Conservation (phyloP, 2,797 vertebrate genomes). For the Parambassis ranga region DNA sequence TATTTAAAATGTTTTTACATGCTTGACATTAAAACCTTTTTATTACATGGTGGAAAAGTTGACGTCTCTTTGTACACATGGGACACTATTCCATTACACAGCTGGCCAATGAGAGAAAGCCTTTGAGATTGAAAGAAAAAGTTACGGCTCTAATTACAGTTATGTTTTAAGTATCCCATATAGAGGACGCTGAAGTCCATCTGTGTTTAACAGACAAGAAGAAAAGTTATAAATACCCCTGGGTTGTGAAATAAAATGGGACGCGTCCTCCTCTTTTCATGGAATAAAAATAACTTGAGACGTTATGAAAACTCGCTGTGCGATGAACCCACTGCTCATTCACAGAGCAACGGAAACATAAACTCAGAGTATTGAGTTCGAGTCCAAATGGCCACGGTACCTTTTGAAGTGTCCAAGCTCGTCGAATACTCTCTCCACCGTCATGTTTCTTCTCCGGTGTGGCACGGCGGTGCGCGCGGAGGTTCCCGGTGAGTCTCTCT, state of each 20-base stretch:
- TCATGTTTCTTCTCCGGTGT: constrained; percentile 46
- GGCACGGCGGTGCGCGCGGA: neutral
- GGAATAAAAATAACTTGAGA: neutral
- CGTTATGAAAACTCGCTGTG: neutral
- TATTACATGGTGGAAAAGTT: too few relatives aligned
- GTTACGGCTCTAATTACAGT: too few relatives aligned
- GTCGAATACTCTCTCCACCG: constrained; percentile 80
- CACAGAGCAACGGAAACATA: neutral
- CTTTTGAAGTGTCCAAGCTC: constrained; percentile 82
- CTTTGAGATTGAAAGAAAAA: too few relatives aligned
- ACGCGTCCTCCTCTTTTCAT: neutral
- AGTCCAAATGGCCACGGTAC: constrained; percentile 34
- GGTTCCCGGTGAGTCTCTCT: constrained; percentile 20
- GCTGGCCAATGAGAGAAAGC: too few relatives aligned
- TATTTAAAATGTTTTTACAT: too few relatives aligned
- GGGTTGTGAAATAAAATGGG: neutral
- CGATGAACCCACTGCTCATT: neutral
- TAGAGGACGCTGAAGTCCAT: too few relatives aligned
- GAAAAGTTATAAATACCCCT: too few relatives aligned
- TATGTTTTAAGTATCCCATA: too few relatives aligned
- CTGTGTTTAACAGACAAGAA: too few relatives aligned
- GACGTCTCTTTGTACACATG: too few relatives aligned
- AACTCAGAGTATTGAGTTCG: neutral
- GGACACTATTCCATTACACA: too few relatives aligned
- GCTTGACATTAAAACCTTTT: too few relatives aligned